Percentiles rank a stretch among this genome's conserved stretches.
Evolutionary conservation across 2,888 invertebrate species (phyloP).

Genomic region (Pediacus dermestoides): DNA sequence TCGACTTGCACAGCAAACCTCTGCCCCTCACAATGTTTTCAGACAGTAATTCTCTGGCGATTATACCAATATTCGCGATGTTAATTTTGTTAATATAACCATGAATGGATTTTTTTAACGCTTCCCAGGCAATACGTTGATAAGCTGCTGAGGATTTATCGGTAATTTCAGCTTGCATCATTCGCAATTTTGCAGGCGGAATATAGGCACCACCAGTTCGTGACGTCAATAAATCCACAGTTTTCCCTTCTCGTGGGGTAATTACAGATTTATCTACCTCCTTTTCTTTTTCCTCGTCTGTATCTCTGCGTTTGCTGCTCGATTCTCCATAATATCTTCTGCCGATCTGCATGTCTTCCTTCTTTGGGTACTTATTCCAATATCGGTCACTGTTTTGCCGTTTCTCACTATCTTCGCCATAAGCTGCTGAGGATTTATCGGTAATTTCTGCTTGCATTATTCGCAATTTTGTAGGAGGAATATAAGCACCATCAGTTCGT

Average conservation of each 20-base stretch:
- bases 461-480: no score
- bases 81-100: conserved; percentile 98
- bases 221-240: conserved; percentile 70
- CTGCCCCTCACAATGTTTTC: conserved; percentile 96
- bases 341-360: conserved; percentile 41
- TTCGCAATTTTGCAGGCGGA: conserved; percentile 89
- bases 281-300: conserved; percentile 25
- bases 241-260: conserved; percentile 49
- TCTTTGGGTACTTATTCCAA: conserved; percentile 47
- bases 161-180: conserved; percentile 95
- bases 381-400: conserved; percentile 43
- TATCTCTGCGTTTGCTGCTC: conserved; percentile 16
- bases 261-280: conserved; percentile 37
- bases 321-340: conserved; percentile 38
- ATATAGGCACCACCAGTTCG: conserved; percentile 95
- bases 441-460: no score
- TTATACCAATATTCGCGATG: conserved; percentile 87
- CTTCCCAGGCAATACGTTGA: conserved; percentile 98
- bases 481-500: no score
- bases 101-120: conserved; percentile 96
- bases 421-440: no score
- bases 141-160: conserved; percentile 94
- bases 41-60: conserved; percentile 84
- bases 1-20: conserved; percentile 86
- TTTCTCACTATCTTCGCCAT: conserved; percentile 40